Percentiles rank a stretch among this genome's conserved stretches.
These are phyloP conservation scores for Gallinago stenura DNA, from an alignment of 2,797 vertebrate genomes.

Conservation along the genomic window DNA sequence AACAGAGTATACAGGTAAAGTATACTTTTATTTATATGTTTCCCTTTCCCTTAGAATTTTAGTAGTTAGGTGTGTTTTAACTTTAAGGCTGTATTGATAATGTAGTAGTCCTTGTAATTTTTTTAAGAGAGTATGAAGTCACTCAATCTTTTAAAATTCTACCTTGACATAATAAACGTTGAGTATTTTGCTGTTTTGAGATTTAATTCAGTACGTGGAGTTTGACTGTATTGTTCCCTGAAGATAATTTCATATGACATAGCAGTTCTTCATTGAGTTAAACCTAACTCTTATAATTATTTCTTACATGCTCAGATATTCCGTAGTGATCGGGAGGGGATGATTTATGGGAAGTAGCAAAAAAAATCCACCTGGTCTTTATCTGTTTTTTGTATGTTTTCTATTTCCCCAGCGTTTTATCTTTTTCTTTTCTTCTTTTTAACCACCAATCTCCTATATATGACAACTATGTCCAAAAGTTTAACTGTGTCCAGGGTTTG, in stretches of 20 bases:
- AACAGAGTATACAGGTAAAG: conserved; percentile 77
- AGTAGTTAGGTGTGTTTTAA: not conserved
- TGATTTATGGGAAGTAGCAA: not conserved
- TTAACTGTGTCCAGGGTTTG: not conserved
- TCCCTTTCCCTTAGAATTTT: not conserved
- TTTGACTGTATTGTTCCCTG: not conserved
- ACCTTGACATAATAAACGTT: not conserved
- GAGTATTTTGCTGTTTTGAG: not conserved
- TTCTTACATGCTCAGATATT: not conserved
- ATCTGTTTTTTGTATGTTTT: not conserved
- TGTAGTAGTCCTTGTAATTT: not conserved
- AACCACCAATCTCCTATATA: not conserved
- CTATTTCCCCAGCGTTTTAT: not conserved
- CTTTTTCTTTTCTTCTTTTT: not conserved
- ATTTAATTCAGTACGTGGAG: not conserved
- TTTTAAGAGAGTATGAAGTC: not conserved
- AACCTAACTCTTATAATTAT: not conserved
- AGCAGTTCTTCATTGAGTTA: not conserved
- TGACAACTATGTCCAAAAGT: not conserved
- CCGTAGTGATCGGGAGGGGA: not conserved
- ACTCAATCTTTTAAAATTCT: not conserved
- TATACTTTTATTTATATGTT: not conserved
- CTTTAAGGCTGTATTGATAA: not conserved
- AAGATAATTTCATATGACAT: not conserved
- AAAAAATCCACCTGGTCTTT: not conserved